phyloP scores from a whole-genome alignment of 2,113 vertebrate genomes.

The Hystrix brachyura region DNA sequence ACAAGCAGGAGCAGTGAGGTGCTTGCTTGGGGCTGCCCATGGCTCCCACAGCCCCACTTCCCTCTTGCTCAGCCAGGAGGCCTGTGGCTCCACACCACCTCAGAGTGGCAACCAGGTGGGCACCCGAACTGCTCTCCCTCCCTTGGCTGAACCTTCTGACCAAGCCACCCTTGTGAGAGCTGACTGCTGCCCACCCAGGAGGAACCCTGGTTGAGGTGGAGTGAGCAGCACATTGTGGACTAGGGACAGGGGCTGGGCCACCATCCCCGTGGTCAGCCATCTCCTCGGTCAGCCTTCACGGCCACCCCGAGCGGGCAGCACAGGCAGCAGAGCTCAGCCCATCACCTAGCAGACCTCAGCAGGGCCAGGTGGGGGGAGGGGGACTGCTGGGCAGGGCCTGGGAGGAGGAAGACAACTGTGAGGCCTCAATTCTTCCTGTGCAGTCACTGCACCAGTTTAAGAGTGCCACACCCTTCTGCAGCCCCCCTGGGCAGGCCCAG shows the following conservation, averaged over 20 bases:
- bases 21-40: accelerated
- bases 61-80: not conserved
- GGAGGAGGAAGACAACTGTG: not conserved
- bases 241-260: no score
- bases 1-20: no score
- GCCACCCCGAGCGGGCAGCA: not conserved
- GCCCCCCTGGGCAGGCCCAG: not conserved
- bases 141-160: not conserved
- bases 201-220: not conserved
- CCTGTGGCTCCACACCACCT: not conserved
- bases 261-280: no score
- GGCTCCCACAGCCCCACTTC: accelerated
- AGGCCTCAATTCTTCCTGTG: not conserved
- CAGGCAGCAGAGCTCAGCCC: not conserved
- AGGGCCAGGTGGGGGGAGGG: not conserved
- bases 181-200: not conserved
- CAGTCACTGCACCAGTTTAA: no score
- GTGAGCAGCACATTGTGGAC: accelerated
- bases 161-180: accelerated
- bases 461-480: not conserved
- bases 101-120: accelerated
- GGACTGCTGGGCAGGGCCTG: not conserved
- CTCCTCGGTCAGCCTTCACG: not conserved
- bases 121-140: not conserved
- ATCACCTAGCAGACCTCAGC: not conserved